A percentile compares a stretch with the other conserved stretches of the same genome.
Evolutionary conservation across 2,113 vertebrate genomes (phyloP).

Genomic region (Gallinago media): DNA sequence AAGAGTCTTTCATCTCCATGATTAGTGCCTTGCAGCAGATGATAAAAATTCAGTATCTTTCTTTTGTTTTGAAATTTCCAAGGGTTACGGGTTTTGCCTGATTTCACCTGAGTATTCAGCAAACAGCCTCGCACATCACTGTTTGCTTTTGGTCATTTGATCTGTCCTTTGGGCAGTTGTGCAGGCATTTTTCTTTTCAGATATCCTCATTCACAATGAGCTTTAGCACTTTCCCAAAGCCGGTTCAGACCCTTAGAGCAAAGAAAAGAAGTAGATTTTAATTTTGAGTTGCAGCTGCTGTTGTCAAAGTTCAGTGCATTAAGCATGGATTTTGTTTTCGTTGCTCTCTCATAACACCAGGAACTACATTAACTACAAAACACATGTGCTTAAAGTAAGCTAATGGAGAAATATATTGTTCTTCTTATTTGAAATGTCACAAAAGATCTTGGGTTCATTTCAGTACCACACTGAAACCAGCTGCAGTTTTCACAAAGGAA

Average conservation of each 20-base stretch:
- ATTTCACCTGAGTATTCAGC: conserved; percentile 26
- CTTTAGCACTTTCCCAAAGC: background rate
- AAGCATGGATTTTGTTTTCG: conserved; percentile 47
- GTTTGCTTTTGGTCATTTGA: conserved; percentile 53
- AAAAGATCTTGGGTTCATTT: conserved; percentile 12
- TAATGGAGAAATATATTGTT: conserved; percentile 40
- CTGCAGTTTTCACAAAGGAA: background rate
- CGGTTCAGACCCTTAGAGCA: conserved; percentile 24
- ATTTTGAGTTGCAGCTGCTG: conserved; percentile 63
- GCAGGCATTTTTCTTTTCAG: background rate
- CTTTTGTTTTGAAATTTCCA: conserved; percentile 38
- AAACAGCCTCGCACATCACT: background rate
- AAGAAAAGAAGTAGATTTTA: conserved; percentile 43
- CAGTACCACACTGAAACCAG: background rate
- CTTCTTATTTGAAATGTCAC: conserved; percentile 18
- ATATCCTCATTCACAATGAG: background rate
- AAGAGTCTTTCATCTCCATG: background rate
- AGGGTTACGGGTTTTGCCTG: background rate
- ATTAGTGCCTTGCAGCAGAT: conserved; percentile 13
- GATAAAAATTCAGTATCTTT: conserved; percentile 1
- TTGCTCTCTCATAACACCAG: conserved; percentile 21
- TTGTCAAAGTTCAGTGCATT: conserved; percentile 63
- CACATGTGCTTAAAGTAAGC: conserved; percentile 14
- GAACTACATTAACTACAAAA: conserved; percentile 52
- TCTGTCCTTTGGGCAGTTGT: conserved; percentile 14